Conservation (phyloP, 2,113 vertebrate genomes). For the Ornithorhynchus anatinus region DNA sequence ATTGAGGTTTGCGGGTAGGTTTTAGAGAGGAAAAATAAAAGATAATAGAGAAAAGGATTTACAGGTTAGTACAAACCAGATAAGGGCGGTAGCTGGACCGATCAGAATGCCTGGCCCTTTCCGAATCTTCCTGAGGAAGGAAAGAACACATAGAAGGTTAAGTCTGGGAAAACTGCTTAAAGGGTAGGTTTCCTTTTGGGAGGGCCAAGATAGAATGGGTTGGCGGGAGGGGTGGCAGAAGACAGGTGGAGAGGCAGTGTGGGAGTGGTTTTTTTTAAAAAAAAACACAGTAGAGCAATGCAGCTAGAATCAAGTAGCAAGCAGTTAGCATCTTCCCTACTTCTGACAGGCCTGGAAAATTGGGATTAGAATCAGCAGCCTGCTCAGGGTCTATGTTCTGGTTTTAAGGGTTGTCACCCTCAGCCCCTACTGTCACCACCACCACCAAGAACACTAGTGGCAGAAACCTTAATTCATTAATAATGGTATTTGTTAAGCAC, state of each 20-base stretch:
- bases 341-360: not conserved
- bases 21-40: slow-evolving; percentile 2
- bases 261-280: not conserved
- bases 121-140: slow-evolving; percentile 88
- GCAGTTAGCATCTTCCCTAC: not conserved
- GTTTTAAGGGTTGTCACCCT: too few species aligned
- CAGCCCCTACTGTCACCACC: too few species aligned
- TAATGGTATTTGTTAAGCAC: too few species aligned
- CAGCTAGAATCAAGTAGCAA: not conserved
- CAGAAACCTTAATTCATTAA: too few species aligned
- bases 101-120: slow-evolving; percentile 84
- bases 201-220: too few species aligned
- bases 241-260: too few species aligned
- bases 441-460: too few species aligned
- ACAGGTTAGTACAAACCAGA: slow-evolving; percentile 84
- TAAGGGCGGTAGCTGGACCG: slow-evolving; percentile 74
- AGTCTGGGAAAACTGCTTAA: not conserved
- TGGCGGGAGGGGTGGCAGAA: too few species aligned
- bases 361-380: too few species aligned
- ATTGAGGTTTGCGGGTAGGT: not conserved
- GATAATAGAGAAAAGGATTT: not conserved
- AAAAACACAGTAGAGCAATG: not conserved
- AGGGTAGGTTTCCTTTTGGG: too few species aligned
- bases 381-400: too few species aligned
- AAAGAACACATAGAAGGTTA: slow-evolving; percentile 61